A percentile compares a stretch with the other conserved stretches of the same genome.
phyloP scores from a whole-genome alignment of 2,113 vertebrate genomes.

The Speoplatyrhinus poulsoni region DNA sequence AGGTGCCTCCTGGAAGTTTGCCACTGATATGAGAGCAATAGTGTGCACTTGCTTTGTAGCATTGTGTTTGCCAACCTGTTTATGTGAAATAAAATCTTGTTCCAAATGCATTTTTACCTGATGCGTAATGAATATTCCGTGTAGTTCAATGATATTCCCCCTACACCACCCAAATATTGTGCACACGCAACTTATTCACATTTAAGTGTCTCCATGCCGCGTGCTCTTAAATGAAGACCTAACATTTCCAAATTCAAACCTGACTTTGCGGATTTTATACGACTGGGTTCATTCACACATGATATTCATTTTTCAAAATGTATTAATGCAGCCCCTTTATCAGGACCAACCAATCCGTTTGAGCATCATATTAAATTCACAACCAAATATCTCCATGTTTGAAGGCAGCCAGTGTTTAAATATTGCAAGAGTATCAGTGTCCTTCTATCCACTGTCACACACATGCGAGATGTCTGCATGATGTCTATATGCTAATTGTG shows the following conservation, averaged over 20 bases:
- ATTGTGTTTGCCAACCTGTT: constrained; percentile 57
- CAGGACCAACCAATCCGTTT: background rate
- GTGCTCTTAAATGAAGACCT: no score
- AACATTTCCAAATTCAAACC: no score
- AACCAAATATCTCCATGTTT: constrained; percentile 11
- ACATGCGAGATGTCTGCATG: constrained; percentile 28
- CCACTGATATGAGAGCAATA: constrained; percentile 48
- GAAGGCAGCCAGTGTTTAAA: constrained; percentile 27
- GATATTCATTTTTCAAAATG: background rate
- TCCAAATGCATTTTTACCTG: constrained; percentile 1
- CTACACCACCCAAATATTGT: background rate
- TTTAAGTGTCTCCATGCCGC: no score
- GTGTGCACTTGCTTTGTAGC: constrained; percentile 44
- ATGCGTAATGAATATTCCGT: background rate
- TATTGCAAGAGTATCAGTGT: constrained; percentile 22
- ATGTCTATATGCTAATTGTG: constrained; percentile 63
- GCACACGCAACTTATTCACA: no score
- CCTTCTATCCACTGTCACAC: constrained; percentile 39
- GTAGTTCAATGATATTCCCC: background rate
- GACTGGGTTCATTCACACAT: no score
- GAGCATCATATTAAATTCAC: constrained; percentile 11
- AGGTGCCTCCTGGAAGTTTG: constrained; percentile 29
- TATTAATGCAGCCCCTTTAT: background rate
- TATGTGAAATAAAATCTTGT: constrained; percentile 66
- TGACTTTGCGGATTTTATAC: no score